A percentile compares a stretch with the other conserved stretches of the same genome.
Evolutionary conservation across 2,797 vertebrate species (phyloP).

Genomic region (Betta splendens): DNA sequence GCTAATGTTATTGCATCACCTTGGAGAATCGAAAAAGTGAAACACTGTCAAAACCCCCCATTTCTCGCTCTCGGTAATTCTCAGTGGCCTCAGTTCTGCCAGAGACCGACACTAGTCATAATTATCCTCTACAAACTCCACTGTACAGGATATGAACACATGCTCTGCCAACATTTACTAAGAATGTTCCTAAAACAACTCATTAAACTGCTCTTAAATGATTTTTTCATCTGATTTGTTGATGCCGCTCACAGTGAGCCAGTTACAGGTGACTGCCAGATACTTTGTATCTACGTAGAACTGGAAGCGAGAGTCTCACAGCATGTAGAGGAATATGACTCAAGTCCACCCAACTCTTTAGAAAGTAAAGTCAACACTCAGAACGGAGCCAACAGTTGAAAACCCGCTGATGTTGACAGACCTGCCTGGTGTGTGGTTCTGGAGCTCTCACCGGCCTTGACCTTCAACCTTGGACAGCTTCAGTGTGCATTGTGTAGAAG

Average conservation of each 20-base stretch:
- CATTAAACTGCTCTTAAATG: too few species aligned
- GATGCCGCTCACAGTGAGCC: slow-evolving; percentile 19
- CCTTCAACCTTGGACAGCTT: not conserved
- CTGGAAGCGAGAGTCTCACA: slow-evolving; percentile 41
- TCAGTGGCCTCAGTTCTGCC: too few species aligned
- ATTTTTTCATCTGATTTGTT: too few species aligned
- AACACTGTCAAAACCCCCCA: not conserved
- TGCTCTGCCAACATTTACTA: too few species aligned
- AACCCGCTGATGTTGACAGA: slow-evolving; percentile 1
- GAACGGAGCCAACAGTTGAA: not conserved
- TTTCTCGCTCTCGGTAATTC: too few species aligned
- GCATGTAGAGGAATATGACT: slow-evolving; percentile 12
- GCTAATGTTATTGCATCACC: not conserved
- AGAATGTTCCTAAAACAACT: too few species aligned
- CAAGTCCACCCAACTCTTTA: slow-evolving; percentile 26
- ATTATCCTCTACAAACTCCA: too few species aligned
- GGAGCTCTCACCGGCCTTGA: not conserved
- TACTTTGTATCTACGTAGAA: too few species aligned
- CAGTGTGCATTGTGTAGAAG: not conserved
- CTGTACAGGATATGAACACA: too few species aligned
- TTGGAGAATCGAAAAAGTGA: not conserved
- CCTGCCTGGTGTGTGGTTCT: not conserved
- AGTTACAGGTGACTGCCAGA: slow-evolving; percentile 48
- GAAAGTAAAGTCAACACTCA: slow-evolving; percentile 11
- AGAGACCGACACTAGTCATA: too few species aligned